These are phyloP conservation scores for Malacosoma neustria DNA, from an alignment of 2,888 invertebrate species.

Conservation along the genomic window DNA sequence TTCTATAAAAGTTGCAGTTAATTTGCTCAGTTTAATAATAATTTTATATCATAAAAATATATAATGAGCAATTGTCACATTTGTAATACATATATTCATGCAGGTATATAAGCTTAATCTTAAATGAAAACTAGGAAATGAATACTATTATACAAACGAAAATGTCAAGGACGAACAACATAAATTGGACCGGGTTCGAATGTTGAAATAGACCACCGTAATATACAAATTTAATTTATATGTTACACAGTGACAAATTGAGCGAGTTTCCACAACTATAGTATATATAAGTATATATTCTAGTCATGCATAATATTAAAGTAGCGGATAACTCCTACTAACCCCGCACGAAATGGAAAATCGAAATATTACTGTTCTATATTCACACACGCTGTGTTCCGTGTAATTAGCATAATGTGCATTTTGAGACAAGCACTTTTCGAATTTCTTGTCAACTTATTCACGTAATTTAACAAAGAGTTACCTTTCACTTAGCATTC, in stretches of 20 bases:
- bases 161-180: constrained; percentile 9
- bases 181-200: not conserved
- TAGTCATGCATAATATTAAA: not conserved
- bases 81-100: too few relatives aligned
- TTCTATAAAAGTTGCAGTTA: not conserved
- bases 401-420: constrained; percentile 14
- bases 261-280: not conserved
- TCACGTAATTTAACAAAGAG: constrained; percentile 60
- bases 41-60: too few relatives aligned
- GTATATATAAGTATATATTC: not conserved
- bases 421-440: constrained; percentile 19
- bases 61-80: too few relatives aligned
- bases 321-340: not conserved
- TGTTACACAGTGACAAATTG: not conserved
- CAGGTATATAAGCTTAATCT: too few relatives aligned
- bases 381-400: not conserved
- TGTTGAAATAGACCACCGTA: not conserved
- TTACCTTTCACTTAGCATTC: constrained; percentile 68
- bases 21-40: not conserved
- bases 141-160: constrained; percentile 3
- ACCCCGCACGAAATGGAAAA: not conserved
- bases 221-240: not conserved
- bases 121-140: constrained; percentile 5
- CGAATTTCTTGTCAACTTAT: constrained; percentile 37
- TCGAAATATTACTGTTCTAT: not conserved